Evolutionary conservation across 2,888 invertebrate species (phyloP).

Genomic region (Polydesmus complanatus): DNA sequence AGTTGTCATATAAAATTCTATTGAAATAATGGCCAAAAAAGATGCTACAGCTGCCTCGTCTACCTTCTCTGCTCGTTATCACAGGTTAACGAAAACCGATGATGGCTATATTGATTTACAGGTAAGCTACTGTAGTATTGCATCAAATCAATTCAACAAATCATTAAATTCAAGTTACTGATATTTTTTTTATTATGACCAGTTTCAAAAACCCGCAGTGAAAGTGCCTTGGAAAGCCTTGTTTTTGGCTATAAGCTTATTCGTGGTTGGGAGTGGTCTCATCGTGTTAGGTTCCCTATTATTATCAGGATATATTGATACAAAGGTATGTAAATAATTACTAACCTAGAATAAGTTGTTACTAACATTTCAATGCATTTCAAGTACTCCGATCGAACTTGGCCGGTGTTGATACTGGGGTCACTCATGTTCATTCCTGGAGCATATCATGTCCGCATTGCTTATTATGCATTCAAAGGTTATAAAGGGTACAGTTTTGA

Average conservation of each 20-base stretch:
- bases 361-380: constrained; percentile 23
- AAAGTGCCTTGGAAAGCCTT: constrained; percentile 78
- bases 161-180: too few species aligned
- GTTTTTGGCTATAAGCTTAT: constrained; percentile 55
- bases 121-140: constrained; percentile 26
- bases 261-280: constrained; percentile 58
- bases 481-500: constrained; percentile 72
- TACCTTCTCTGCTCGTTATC: constrained; percentile 36
- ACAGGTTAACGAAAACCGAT: constrained; percentile 41
- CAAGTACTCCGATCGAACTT: constrained; percentile 68
- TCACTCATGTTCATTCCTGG: constrained; percentile 82
- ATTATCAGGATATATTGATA: constrained; percentile 63
- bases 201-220: constrained; percentile 39
- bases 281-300: constrained; percentile 64
- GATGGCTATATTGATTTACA: constrained; percentile 55
- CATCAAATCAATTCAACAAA: not conserved
- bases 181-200: constrained; percentile 16
- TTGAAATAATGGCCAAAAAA: constrained; percentile 22
- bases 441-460: constrained; percentile 75
- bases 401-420: constrained; percentile 78
- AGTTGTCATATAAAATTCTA: too few species aligned
- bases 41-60: constrained; percentile 12
- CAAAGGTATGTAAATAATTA: constrained; percentile 40
- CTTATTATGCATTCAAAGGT: constrained; percentile 68
- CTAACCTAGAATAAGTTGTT: not conserved